Evolutionary conservation across 1,140 invertebrate species (phyloP).

Genomic region (Papilio aristodemus): DNA sequence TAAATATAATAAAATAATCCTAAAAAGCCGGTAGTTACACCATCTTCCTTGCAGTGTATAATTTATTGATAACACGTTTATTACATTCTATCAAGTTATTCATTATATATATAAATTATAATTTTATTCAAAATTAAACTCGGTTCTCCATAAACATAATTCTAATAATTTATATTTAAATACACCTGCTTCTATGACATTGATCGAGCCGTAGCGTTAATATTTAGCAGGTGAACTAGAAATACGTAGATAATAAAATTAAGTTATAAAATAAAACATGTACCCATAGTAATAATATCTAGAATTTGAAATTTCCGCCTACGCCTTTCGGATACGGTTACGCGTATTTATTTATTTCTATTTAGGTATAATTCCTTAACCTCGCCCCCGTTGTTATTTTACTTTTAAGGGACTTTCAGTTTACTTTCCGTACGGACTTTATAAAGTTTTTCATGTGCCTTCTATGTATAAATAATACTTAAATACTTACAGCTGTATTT

Average conservation of each 20-base stretch:
- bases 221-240: background rate
- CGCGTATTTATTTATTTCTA: too few relatives aligned
- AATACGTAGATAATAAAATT: background rate
- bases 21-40: too few relatives aligned
- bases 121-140: constrained; percentile 20
- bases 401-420: background rate
- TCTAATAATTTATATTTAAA: constrained; percentile 11
- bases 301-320: too few relatives aligned
- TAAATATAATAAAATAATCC: too few relatives aligned
- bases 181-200: constrained; percentile 8
- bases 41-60: too few relatives aligned
- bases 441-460: too few relatives aligned
- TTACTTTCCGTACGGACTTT: background rate
- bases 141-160: background rate
- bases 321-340: too few relatives aligned
- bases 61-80: background rate
- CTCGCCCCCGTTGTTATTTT: too few relatives aligned
- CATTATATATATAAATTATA: constrained; percentile 11
- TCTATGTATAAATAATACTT: too few relatives aligned
- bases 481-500: too few relatives aligned
- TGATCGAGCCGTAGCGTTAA: background rate
- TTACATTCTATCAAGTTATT: background rate
- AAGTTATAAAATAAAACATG: background rate
- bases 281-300: too few relatives aligned
- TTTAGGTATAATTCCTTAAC: background rate